These are phyloP conservation scores for Microplitis demolitor DNA, from an alignment of 1,140 invertebrate genomes.

Conservation along the genomic window DNA sequence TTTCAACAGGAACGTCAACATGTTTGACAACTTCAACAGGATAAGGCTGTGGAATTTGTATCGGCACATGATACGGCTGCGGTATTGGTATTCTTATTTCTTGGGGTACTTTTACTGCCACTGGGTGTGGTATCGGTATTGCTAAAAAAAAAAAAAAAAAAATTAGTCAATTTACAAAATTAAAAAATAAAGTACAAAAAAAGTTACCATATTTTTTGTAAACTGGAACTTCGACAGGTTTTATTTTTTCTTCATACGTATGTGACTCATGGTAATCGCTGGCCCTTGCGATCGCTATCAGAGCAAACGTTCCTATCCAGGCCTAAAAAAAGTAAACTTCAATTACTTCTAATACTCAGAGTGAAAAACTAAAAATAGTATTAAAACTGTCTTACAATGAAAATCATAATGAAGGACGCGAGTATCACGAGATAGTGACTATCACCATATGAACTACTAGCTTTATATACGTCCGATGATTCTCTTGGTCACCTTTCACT, in stretches of 20 bases:
- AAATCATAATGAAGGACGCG: background rate
- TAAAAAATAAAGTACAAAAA: constrained; percentile 7
- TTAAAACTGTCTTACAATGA: background rate
- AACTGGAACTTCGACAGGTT: constrained; percentile 72
- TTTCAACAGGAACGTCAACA: constrained; percentile 68
- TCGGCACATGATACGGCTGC: constrained; percentile 74
- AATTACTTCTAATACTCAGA: background rate
- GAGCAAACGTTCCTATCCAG: background rate
- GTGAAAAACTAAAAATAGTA: background rate
- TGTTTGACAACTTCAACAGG: constrained; percentile 76
- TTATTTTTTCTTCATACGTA: constrained; percentile 60
- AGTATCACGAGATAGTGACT: constrained; percentile 6
- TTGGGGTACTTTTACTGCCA: constrained; percentile 74
- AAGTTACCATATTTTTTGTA: constrained; percentile 70
- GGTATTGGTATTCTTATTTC: constrained; percentile 76
- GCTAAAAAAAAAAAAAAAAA: constrained; percentile 54
- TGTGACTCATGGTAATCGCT: constrained; percentile 29
- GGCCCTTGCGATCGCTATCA: constrained; percentile 31
- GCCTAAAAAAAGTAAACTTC: background rate
- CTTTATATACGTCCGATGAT: constrained; percentile 53
- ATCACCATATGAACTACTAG: constrained; percentile 19
- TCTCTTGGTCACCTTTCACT: constrained; percentile 53
- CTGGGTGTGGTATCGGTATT: constrained; percentile 76
- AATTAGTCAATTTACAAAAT: background rate
- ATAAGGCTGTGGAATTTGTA: constrained; percentile 75